Conservation (phyloP, 2,797 vertebrate species). For the Brachyrhaphis roseni region DNA sequence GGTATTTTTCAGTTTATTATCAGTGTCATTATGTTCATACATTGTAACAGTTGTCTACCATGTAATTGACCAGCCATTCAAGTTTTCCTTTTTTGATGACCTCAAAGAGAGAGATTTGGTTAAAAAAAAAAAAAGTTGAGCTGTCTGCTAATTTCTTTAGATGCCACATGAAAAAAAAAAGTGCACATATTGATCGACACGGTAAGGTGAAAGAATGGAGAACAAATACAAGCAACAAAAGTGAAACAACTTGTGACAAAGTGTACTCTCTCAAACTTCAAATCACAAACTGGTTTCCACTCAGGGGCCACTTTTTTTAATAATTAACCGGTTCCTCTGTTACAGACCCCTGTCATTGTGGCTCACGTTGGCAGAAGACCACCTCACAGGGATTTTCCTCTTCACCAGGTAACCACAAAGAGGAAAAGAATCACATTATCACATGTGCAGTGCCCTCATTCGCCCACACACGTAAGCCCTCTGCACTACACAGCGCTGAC, state of each 20-base stretch:
- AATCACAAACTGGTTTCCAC: conserved; percentile 44
- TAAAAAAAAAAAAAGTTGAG: conserved; percentile 14
- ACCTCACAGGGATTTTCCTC: conserved; percentile 80
- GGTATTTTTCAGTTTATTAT: conserved; percentile 66
- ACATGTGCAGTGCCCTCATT: conserved; percentile 66
- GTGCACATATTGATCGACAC: neutral
- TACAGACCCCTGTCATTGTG: conserved; percentile 60
- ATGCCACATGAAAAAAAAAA: neutral
- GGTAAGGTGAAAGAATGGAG: neutral
- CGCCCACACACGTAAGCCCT: conserved; percentile 37
- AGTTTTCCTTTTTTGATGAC: conserved; percentile 47
- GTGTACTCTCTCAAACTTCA: conserved; percentile 9
- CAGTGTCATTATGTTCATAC: conserved; percentile 42
- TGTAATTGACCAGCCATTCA: neutral
- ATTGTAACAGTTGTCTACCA: neutral
- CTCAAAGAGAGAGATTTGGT: conserved; percentile 36
- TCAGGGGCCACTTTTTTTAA: conserved; percentile 64
- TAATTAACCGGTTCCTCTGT: conserved; percentile 72
- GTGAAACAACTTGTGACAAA: neutral
- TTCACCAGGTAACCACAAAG: conserved; percentile 79
- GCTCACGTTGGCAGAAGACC: conserved; percentile 66
- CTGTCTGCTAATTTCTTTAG: conserved; percentile 17
- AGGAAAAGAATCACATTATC: conserved; percentile 75
- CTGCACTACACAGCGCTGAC: conserved; percentile 59
- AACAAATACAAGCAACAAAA: neutral